Evolutionary conservation across 2,797 vertebrate species (phyloP).

Genomic region (Remorina albescens): DNA sequence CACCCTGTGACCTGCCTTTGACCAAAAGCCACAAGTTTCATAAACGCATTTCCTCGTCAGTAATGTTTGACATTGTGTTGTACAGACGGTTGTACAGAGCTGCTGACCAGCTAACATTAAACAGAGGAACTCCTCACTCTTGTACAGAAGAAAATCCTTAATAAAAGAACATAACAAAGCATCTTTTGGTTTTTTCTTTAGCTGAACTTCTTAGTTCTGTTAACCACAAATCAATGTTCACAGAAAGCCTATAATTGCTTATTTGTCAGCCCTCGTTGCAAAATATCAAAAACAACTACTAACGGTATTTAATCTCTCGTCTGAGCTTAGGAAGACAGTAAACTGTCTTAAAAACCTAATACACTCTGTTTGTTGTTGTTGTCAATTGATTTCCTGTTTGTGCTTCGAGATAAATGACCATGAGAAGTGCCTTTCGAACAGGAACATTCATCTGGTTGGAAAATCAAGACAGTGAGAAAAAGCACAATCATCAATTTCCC

Average conservation of each 20-base stretch:
- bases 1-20: slow-evolving; percentile 46
- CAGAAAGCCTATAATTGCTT: not conserved
- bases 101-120: slow-evolving; percentile 57
- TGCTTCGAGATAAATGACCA: slow-evolving; percentile 1
- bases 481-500: not conserved
- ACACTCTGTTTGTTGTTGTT: not conserved
- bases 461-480: slow-evolving; percentile 12
- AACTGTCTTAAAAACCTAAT: slow-evolving; percentile 3
- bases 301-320: not conserved
- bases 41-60: slow-evolving; percentile 41
- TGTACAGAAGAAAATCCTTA: slow-evolving; percentile 73
- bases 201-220: not conserved
- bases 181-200: not conserved
- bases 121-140: slow-evolving; percentile 51
- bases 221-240: not conserved
- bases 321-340: slow-evolving; percentile 6
- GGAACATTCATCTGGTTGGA: not conserved
- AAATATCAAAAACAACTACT: not conserved
- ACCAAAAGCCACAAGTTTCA: slow-evolving; percentile 39
- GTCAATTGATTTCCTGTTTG: slow-evolving; percentile 16
- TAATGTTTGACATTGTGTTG: slow-evolving; percentile 57
- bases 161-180: slow-evolving; percentile 70
- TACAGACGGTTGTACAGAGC: slow-evolving; percentile 68
- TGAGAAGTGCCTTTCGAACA: too few species aligned
- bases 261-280: not conserved